Evolutionary conservation across 2,797 vertebrate genomes (phyloP), one percentile per base, ranked within the genome.

Genomic region (Enteromius trimaculatus): DNA sequence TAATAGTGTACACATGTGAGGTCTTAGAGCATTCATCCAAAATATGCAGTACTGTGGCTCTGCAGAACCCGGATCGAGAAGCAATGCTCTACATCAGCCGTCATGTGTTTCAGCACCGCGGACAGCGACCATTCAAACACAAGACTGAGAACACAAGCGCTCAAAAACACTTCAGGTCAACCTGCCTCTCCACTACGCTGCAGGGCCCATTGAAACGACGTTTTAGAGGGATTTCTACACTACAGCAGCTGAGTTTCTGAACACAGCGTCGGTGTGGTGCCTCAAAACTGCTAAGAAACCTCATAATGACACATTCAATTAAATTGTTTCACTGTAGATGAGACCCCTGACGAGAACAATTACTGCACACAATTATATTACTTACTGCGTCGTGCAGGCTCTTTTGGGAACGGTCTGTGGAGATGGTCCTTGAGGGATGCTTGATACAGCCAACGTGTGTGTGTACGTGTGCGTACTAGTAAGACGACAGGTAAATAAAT

Each of bases 381-480:
- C 79, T 82, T 79, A 81, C 69, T 58, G 87, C 69, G 80, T 42
- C 55, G 80, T 55, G 72, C 53, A 51, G 60, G 47, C 80, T 80
- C 42, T 62, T 60, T 81, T 31, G 76, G 53, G 65, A 37, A 58
- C 55, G 29, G 85, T 77, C 47, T 81, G 47, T 77, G 62, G 58
- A 62, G 79, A 64, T 71, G 75, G 3, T 83, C 66, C 75, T 83
- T 64, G 39, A 78, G 29, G 53, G 75, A 78, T 78, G 66, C 75
- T 83, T 51, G 65, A 78, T 81, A 42, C 13, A 55, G 71, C 69
- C 44, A 66, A 31, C 31, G 79, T 72, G 44, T 71, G 65, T 68
- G 77, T 85, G 86, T 39, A 1, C 3, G 64, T 65, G 79, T 85
- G 85, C 49, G 81, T 14, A 49, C 72, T 70, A 77, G 77, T 64